Evolutionary conservation across 1,140 invertebrate genomes (phyloP).

Genomic region (Steinernema khuongi): DNA sequence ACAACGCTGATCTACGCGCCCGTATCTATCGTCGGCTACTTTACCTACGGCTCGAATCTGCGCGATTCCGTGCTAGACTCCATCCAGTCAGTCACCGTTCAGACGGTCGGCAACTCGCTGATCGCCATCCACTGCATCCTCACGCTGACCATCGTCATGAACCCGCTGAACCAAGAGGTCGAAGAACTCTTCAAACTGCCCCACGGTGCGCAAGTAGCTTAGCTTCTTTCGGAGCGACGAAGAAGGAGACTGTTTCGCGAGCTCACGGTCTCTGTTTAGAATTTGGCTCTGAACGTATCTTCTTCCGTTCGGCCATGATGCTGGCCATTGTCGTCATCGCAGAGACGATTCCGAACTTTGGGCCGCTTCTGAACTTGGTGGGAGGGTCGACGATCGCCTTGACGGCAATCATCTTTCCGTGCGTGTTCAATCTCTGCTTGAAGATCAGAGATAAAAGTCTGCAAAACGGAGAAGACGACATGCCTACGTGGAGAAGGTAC

Average conservation of each 20-base stretch:
- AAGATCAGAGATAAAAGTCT: slow-evolving; percentile 30
- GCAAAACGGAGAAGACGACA: slow-evolving; percentile 18
- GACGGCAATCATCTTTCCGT: slow-evolving; percentile 55
- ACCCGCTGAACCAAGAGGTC: slow-evolving; percentile 66
- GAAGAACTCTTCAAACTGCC: slow-evolving; percentile 38
- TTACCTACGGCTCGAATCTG: slow-evolving; percentile 44
- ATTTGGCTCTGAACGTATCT: slow-evolving; percentile 55
- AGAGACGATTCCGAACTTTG: slow-evolving; percentile 57
- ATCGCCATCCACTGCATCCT: slow-evolving; percentile 66
- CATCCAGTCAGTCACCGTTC: slow-evolving; percentile 29
- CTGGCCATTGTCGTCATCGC: slow-evolving; percentile 52
- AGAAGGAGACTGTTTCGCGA: background rate
- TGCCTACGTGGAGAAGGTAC: background rate
- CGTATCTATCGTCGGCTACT: slow-evolving; percentile 48
- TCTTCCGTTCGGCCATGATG: slow-evolving; percentile 48
- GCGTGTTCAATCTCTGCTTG: slow-evolving; percentile 36
- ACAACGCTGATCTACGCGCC: slow-evolving; percentile 53
- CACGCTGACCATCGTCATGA: slow-evolving; percentile 68
- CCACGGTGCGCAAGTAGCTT: slow-evolving; percentile 18
- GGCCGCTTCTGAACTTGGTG: slow-evolving; percentile 59
- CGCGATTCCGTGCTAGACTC: slow-evolving; percentile 27
- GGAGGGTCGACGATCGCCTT: slow-evolving; percentile 62
- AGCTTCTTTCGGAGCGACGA: background rate
- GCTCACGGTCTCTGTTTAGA: slow-evolving; percentile 39
- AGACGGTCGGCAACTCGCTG: slow-evolving; percentile 64